These are phyloP conservation scores for Spilarctia lutea DNA, from an alignment of 2,888 invertebrate species.

Conservation along the genomic window DNA sequence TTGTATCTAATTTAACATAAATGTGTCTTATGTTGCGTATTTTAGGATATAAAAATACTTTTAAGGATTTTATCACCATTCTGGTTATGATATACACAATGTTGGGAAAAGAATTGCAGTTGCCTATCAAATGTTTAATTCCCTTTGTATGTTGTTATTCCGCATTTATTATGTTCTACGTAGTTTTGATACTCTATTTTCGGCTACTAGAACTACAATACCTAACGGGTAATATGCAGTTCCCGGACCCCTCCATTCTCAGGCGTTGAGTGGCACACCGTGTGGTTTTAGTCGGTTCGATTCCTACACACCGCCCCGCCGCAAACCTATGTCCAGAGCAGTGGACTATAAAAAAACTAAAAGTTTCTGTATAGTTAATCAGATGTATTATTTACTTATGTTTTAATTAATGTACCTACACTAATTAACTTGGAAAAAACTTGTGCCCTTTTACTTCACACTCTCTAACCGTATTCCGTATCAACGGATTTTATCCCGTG, in stretches of 20 bases:
- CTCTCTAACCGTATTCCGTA: background rate
- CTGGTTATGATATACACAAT: background rate
- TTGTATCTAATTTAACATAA: background rate
- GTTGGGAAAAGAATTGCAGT: background rate
- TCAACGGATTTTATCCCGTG: background rate
- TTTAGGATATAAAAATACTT: background rate
- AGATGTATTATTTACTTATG: background rate
- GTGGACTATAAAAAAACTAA: no score
- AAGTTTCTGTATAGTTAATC: background rate
- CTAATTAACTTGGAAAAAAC: background rate
- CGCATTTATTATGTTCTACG: background rate
- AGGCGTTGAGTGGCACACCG: no score
- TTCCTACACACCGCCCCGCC: no score
- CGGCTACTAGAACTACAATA: no score
- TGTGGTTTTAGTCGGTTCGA: no score
- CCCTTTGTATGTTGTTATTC: background rate
- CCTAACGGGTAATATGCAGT: no score
- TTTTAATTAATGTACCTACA: background rate
- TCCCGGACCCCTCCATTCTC: no score
- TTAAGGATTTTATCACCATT: background rate
- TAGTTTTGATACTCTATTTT: no score
- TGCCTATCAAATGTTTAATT: background rate
- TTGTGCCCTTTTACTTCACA: background rate
- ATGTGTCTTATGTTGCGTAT: background rate
- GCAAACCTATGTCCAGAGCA: no score